These are phyloP conservation scores for Macrobrachium nipponense DNA, from an alignment of 1,140 invertebrate genomes.

Conservation along the genomic window DNA sequence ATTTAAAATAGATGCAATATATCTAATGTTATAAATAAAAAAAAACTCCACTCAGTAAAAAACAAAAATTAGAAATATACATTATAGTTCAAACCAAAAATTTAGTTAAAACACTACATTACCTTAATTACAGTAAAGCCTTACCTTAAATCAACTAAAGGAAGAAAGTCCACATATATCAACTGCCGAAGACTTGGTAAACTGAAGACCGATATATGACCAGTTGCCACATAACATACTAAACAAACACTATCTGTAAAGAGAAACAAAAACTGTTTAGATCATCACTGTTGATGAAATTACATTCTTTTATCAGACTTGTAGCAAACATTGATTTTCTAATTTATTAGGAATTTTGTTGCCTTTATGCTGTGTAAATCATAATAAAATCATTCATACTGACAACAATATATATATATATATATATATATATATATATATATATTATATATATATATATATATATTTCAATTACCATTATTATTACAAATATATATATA, in stretches of 20 bases:
- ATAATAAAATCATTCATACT: too few relatives aligned
- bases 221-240: conserved; percentile 92
- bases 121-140: conserved; percentile 60
- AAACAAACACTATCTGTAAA: conserved; percentile 91
- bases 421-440: too few relatives aligned
- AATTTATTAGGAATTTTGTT: too few relatives aligned
- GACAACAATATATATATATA: too few relatives aligned
- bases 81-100: conserved; percentile 11
- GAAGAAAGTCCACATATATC: conserved; percentile 92
- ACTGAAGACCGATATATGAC: conserved; percentile 91
- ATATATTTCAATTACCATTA: too few relatives aligned
- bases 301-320: neutral
- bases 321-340: too few relatives aligned
- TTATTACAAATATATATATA: too few relatives aligned
- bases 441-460: too few relatives aligned
- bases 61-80: neutral
- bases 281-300: neutral
- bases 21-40: neutral
- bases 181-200: conserved; percentile 91
- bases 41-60: neutral
- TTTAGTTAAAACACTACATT: conserved; percentile 34
- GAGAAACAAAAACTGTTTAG: neutral
- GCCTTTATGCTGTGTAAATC: too few relatives aligned
- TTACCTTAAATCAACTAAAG: conserved; percentile 93
- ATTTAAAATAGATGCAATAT: neutral